These are phyloP conservation scores for Lasioglossum lativentre DNA, from an alignment of 2,888 invertebrate species.

Conservation along the genomic window DNA sequence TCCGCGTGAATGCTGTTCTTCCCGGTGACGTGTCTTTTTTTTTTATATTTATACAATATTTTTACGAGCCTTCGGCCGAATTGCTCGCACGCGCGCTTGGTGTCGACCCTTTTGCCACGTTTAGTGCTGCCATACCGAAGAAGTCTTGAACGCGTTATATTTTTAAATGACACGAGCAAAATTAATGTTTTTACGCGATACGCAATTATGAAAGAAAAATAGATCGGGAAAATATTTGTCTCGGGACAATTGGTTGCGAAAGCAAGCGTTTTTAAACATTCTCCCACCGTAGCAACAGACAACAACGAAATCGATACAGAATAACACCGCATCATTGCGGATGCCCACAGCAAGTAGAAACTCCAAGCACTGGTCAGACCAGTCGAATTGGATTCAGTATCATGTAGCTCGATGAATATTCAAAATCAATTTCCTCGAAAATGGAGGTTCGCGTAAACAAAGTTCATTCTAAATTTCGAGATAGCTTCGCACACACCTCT, in stretches of 20 bases:
- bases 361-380: constrained; percentile 1
- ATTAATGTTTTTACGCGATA: too few species aligned
- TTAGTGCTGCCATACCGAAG: not conserved
- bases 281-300: not conserved
- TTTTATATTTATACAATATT: not conserved
- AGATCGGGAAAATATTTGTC: too few species aligned
- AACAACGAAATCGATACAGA: not conserved
- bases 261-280: not conserved
- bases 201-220: too few species aligned
- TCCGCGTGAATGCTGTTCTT: not conserved
- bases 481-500: not conserved
- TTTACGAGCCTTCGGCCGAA: not conserved
- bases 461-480: not conserved
- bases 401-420: not conserved
- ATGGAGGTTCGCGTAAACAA: not conserved
- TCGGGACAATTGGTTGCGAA: not conserved
- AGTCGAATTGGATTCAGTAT: not conserved
- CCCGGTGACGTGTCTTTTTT: not conserved
- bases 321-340: not conserved
- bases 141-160: too few species aligned
- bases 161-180: too few species aligned
- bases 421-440: constrained; percentile 5
- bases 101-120: not conserved
- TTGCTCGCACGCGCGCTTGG: not conserved
- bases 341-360: not conserved